Percentiles rank a stretch among this genome's conserved stretches.
phyloP scores from a whole-genome alignment of 2,113 vertebrate species.

The Hyaena hyaena region DNA sequence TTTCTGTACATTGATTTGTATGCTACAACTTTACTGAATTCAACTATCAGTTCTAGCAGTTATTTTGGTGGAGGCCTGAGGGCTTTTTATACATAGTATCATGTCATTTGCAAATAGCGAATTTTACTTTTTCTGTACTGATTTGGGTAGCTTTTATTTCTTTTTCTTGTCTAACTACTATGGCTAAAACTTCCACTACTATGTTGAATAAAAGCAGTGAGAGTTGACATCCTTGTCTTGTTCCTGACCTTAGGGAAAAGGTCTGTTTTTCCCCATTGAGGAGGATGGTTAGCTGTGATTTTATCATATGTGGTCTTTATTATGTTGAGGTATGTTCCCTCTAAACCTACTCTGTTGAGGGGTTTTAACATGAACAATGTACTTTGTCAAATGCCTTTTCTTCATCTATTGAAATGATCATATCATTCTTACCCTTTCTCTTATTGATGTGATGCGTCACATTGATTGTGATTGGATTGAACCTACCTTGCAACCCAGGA shows the following conservation, averaged over 20 bases:
- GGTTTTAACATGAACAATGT: not conserved
- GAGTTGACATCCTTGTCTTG: not conserved
- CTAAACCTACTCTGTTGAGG: not conserved
- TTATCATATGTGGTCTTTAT: not conserved
- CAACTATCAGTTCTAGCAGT: not conserved
- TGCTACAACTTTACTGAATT: not conserved
- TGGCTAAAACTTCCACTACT: not conserved
- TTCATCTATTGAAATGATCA: not conserved
- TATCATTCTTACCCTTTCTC: not conserved
- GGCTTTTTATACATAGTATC: not conserved
- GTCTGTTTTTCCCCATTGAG: not conserved
- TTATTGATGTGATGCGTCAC: not conserved
- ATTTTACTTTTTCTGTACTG: not conserved
- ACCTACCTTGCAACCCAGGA: not conserved
- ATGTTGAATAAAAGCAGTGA: not conserved
- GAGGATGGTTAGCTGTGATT: not conserved
- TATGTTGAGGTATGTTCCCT: not conserved
- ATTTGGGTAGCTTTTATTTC: not conserved
- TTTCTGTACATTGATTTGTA: not conserved
- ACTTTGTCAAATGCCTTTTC: not conserved
- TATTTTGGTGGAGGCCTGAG: not conserved
- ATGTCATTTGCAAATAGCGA: not conserved
- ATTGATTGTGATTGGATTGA: not conserved
- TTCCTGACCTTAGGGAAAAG: not conserved
- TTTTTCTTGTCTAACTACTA: not conserved